phyloP scores from a whole-genome alignment of 2,113 vertebrate genomes.

The Syngnathoides biaculeatus region DNA sequence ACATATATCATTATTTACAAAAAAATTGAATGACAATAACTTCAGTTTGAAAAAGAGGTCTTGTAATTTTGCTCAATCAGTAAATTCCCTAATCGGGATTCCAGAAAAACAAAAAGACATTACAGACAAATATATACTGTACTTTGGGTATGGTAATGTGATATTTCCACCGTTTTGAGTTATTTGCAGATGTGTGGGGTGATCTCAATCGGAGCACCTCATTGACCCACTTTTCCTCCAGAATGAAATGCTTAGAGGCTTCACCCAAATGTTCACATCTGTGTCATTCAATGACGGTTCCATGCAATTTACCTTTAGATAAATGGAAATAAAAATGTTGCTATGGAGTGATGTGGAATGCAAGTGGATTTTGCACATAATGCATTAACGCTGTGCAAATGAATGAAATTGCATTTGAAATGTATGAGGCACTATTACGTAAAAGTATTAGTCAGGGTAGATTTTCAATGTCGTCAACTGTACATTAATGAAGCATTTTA shows the following conservation, averaged over 20 bases:
- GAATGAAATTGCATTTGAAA: not conserved
- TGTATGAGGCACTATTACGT: not conserved
- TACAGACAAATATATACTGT: not conserved
- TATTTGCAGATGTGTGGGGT: constrained; percentile 20
- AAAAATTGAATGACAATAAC: no score
- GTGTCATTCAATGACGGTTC: constrained; percentile 2
- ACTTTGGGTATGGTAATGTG: not conserved
- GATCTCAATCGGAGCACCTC: constrained; percentile 6
- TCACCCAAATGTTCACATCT: constrained; percentile 2
- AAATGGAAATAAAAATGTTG: not conserved
- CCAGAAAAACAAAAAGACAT: not conserved
- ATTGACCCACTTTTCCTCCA: constrained; percentile 23
- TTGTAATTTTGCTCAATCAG: not conserved
- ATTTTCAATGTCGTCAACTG: constrained; percentile 4
- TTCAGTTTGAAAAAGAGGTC: not conserved
- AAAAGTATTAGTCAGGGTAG: constrained; percentile 1
- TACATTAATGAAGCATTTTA: not conserved
- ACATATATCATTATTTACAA: no score
- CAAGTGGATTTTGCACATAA: not conserved
- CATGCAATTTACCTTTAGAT: constrained; percentile 21
- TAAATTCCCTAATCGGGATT: not conserved
- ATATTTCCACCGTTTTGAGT: not conserved
- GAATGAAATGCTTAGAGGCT: not conserved
- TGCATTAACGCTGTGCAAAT: not conserved
- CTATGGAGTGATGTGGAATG: not conserved